Percentiles rank a stretch among this genome's conserved stretches.
These are phyloP conservation scores for Meandrusa payeni DNA, from an alignment of 2,888 invertebrate genomes.

Conservation along the genomic window DNA sequence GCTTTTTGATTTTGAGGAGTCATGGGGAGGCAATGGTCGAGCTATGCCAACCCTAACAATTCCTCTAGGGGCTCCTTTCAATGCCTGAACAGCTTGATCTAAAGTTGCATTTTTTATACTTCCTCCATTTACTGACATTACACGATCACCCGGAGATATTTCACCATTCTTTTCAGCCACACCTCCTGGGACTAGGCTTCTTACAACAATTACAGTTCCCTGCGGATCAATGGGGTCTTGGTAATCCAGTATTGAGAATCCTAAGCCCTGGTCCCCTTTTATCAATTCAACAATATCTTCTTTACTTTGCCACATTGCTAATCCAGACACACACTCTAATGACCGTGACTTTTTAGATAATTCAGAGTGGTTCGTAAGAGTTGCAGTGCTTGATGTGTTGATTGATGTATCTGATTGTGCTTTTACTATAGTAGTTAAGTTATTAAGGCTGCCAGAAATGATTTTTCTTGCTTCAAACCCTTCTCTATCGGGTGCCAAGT, in stretches of 20 bases:
- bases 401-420: conserved; percentile 97
- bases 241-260: conserved; percentile 98
- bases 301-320: conserved; percentile 98
- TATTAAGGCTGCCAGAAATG: conserved; percentile 92
- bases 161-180: conserved; percentile 97
- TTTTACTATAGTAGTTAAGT: conserved; percentile 90
- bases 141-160: conserved; percentile 96
- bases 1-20: conserved; percentile 61
- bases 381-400: conserved; percentile 92
- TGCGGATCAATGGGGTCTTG: conserved; percentile 98
- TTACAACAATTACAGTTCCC: conserved; percentile 97
- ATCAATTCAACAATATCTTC: conserved; percentile 94
- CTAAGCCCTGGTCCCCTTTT: conserved; percentile 97
- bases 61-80: conserved; percentile 96
- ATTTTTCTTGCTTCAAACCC: conserved; percentile 91
- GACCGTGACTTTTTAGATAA: conserved; percentile 92
- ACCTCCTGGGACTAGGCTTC: conserved; percentile 98
- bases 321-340: conserved; percentile 94
- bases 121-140: conserved; percentile 94
- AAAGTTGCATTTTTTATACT: conserved; percentile 94
- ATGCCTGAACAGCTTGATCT: conserved; percentile 96
- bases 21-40: conserved; percentile 84
- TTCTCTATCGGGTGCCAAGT: conserved; percentile 88
- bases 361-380: conserved; percentile 84
- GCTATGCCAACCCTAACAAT: conserved; percentile 95